Percentiles rank a stretch among this genome's conserved stretches.
phyloP scores from a whole-genome alignment of 1,140 invertebrate genomes.

The Glossosoma conforme region DNA sequence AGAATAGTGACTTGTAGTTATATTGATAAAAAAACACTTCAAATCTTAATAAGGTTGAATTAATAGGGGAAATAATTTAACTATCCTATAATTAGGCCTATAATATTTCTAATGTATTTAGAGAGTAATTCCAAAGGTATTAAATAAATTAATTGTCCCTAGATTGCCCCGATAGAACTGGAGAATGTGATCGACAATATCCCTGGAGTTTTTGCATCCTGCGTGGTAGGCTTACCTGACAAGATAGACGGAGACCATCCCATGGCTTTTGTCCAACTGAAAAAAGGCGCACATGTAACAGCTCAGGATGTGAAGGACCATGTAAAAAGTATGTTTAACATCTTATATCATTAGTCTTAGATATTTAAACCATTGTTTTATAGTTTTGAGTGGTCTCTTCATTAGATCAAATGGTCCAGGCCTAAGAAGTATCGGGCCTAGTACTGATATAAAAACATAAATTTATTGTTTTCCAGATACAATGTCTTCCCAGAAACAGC shows the following conservation, averaged over 20 bases:
- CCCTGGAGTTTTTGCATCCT: slow-evolving; percentile 53
- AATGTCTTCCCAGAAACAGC: slow-evolving; percentile 23
- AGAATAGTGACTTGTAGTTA: too few relatives aligned
- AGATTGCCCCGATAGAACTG: slow-evolving; percentile 8
- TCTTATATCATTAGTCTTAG: neutral
- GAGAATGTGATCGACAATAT: slow-evolving; percentile 9
- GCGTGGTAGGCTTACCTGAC: slow-evolving; percentile 60
- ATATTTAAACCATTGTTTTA: too few relatives aligned
- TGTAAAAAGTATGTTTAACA: slow-evolving; percentile 30
- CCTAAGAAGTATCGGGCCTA: too few relatives aligned
- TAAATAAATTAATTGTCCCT: slow-evolving; percentile 18
- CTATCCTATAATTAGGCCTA: too few relatives aligned
- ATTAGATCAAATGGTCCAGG: too few relatives aligned
- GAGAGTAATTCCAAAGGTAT: too few relatives aligned
- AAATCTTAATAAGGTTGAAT: too few relatives aligned
- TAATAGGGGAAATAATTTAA: too few relatives aligned
- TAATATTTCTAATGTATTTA: neutral
- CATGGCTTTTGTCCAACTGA: slow-evolving; percentile 45
- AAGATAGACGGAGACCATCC: slow-evolving; percentile 54
- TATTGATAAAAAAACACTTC: too few relatives aligned
- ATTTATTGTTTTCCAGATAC: slow-evolving; percentile 25
- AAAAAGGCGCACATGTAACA: slow-evolving; percentile 34
- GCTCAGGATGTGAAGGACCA: slow-evolving; percentile 38
- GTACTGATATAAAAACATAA: too few relatives aligned
- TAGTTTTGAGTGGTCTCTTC: too few relatives aligned